Evolutionary conservation across 2,888 invertebrate species (phyloP), one percentile per base, ranked within the genome.

Genomic region (Papilio protenor): DNA sequence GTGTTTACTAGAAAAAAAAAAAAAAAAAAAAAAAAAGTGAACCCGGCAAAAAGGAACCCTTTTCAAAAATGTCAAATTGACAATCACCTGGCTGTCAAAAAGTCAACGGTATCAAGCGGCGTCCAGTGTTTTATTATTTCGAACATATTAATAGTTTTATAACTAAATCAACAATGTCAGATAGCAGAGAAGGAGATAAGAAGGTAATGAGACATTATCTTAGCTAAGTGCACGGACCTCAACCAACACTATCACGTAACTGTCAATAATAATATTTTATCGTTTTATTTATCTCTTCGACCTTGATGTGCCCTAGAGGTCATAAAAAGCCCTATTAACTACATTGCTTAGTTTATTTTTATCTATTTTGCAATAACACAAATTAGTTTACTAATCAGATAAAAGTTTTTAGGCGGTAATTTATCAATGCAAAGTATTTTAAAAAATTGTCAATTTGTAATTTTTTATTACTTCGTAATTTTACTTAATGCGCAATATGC

Each of bases 131-230:
- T 71, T 70, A 70, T 70, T 71, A 16, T 52, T 52, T 52, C 27
- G 52, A 71, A 71, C 18, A 27, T 27, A 49, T 33, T 49, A 76
- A 59, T 76, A 78, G 73, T 83, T 81, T 82, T 83, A 84, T 83
- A 84, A 88, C 85, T 84, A 85, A 81, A 86, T 80, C 79, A 85
- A 86, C 84, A 81, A 93, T 93, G 93, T 88, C 88, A 78, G 91
- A 92, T 85, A 87, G 83, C 80, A 85, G 84, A 79, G 89, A 88
- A 78, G 85, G 83, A 78, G 92, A 92, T 91, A 91, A 91, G 88
- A 93, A 93, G 93, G 93, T 93, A 92, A 88, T 84, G 82, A 85
- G 85, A 83, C 83, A 84, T 86, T 89, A 89, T 88, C 87, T 86
- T 76, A 79, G 79, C 79, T 84, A 78, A 78, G 70, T 82, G 82